Evolutionary conservation across 2,113 vertebrate genomes (phyloP).

Genomic region (Nanger granti): DNA sequence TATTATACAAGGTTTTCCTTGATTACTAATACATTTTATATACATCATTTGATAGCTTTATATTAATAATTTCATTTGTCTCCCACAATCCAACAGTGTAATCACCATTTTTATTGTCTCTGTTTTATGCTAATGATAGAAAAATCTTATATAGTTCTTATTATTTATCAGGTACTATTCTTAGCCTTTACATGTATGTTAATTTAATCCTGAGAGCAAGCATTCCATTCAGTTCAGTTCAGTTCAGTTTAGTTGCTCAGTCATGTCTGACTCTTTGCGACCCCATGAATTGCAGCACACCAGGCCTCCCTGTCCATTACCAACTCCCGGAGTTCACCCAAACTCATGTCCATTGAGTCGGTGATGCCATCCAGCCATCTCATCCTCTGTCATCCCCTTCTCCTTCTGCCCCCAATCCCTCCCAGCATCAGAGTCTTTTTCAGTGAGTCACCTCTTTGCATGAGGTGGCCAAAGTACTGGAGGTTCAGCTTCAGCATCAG

Average conservation of each 20-base stretch:
- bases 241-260: too few species aligned
- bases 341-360: rapidly evolving
- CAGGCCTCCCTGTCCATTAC: too few species aligned
- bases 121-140: not conserved
- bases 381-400: too few species aligned
- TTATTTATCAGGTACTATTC: not conserved
- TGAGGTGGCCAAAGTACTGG: too few species aligned
- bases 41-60: not conserved
- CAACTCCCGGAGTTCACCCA: too few species aligned
- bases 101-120: not conserved
- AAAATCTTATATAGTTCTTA: not conserved
- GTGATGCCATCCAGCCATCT: too few species aligned
- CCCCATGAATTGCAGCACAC: too few species aligned
- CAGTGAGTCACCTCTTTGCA: too few species aligned
- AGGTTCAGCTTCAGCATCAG: too few species aligned
- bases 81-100: not conserved
- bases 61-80: not conserved
- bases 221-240: not conserved
- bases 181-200: not conserved
- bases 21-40: not conserved
- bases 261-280: too few species aligned
- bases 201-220: not conserved
- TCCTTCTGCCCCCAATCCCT: too few species aligned
- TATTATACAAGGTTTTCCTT: not conserved
- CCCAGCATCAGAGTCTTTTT: too few species aligned